A percentile compares a stretch with the other conserved stretches of the same genome.
Evolutionary conservation across 2,888 invertebrate species (phyloP).

Genomic region (Cenopis cana): DNA sequence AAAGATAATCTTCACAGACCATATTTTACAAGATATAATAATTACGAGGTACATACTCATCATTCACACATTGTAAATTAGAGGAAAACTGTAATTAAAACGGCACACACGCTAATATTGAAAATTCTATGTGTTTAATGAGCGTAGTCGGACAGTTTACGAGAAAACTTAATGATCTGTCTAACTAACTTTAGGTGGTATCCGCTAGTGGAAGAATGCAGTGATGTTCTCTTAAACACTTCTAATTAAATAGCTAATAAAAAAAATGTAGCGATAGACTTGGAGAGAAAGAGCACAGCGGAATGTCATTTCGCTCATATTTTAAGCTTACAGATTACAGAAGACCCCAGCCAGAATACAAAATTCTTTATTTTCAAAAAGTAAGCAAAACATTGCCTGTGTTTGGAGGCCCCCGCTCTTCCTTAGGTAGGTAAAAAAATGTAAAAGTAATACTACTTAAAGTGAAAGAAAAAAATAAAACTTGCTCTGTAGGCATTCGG

Average conservation of each 20-base stretch:
- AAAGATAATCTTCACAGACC: background rate
- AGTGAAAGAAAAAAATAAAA: too few relatives aligned
- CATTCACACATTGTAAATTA: conserved; percentile 7
- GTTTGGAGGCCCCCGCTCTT: too few relatives aligned
- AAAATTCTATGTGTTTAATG: conserved; percentile 8
- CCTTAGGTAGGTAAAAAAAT: too few relatives aligned
- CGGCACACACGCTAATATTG: conserved; percentile 3
- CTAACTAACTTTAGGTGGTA: background rate
- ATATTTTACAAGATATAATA: background rate
- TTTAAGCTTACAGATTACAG: too few relatives aligned
- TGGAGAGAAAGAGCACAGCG: too few relatives aligned
- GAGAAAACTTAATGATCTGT: conserved; percentile 16
- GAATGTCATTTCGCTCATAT: too few relatives aligned
- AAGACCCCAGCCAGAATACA: too few relatives aligned
- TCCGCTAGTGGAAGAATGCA: background rate
- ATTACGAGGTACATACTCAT: background rate
- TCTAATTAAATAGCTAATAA: background rate
- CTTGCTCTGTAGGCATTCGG: too few relatives aligned
- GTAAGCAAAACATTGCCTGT: too few relatives aligned
- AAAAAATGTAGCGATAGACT: too few relatives aligned
- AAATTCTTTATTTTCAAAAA: too few relatives aligned
- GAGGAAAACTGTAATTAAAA: conserved; percentile 37
- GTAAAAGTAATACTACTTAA: too few relatives aligned
- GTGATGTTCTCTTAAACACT: conserved; percentile 7
- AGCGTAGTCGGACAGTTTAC: conserved; percentile 28